phyloP scores from a whole-genome alignment of 2,888 invertebrate species.

The Andrena hattorfiana region DNA sequence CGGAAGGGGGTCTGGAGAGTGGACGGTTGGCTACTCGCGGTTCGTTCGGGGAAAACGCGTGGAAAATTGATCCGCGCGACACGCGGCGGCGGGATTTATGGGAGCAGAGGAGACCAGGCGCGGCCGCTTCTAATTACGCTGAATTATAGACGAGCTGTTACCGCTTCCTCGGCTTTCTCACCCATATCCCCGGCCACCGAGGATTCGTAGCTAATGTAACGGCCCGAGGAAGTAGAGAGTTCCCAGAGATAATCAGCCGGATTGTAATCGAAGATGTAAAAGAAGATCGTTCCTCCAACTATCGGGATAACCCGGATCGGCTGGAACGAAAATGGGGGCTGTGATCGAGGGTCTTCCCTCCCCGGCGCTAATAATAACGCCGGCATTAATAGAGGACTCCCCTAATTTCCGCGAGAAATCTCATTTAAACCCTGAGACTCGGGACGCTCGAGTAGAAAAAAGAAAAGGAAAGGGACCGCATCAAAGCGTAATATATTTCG shows the following conservation, averaged over 20 bases:
- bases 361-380: slow-evolving; percentile 2
- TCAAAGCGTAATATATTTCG: no score
- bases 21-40: no score
- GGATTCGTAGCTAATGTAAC: no score
- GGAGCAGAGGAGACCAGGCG: not conserved
- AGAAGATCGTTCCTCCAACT: not conserved
- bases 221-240: no score
- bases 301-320: not conserved
- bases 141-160: not conserved
- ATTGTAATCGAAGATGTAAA: slow-evolving; percentile 25
- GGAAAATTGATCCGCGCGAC: no score
- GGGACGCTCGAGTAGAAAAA: not conserved
- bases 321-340: not conserved
- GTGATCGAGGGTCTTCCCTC: slow-evolving; percentile 7
- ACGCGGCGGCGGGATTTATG: slow-evolving; percentile 2
- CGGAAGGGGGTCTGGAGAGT: no score
- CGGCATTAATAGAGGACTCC: not conserved
- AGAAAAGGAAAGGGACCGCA: not conserved
- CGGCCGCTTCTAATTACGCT: slow-evolving; percentile 5
- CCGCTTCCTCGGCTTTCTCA: not conserved
- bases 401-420: not conserved
- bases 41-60: no score
- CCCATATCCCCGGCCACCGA: no score
- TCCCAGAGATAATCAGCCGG: slow-evolving; percentile 1
- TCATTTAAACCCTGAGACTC: not conserved